phyloP scores from a whole-genome alignment of 2,888 invertebrate genomes.

The Macroteleia sp. region DNA sequence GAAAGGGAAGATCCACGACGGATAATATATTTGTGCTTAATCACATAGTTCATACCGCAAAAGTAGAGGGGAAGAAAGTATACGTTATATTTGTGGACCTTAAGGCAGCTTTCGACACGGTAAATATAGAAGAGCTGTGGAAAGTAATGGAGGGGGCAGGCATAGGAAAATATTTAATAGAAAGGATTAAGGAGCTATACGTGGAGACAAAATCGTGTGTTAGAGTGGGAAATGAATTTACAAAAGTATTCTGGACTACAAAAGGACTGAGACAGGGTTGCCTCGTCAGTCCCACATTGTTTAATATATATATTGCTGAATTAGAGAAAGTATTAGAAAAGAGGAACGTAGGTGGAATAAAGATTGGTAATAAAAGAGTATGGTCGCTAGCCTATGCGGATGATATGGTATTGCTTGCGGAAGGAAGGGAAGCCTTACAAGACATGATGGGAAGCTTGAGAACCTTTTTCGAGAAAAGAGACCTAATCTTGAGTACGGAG shows the following conservation, averaged over 20 bases:
- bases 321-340: neutral
- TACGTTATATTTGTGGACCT: no score
- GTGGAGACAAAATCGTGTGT: neutral
- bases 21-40: no score
- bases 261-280: conserved; percentile 15
- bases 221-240: neutral
- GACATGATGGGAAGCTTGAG: neutral
- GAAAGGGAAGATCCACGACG: no score
- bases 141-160: no score
- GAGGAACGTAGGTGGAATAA: neutral
- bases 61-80: no score
- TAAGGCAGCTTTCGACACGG: no score
- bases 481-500: no score
- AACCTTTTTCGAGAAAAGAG: neutral
- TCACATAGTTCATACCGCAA: no score
- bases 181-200: no score
- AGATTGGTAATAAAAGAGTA: neutral
- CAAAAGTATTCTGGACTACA: conserved; percentile 12
- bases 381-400: neutral
- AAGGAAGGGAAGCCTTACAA: neutral
- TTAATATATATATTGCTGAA: neutral
- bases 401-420: neutral
- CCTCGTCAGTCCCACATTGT: conserved; percentile 14
- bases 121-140: no score
- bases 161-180: no score